Base-by-base conservation (phyloP, 2,797 vertebrate species). In the Hoplostethus mediterraneus region DNA sequence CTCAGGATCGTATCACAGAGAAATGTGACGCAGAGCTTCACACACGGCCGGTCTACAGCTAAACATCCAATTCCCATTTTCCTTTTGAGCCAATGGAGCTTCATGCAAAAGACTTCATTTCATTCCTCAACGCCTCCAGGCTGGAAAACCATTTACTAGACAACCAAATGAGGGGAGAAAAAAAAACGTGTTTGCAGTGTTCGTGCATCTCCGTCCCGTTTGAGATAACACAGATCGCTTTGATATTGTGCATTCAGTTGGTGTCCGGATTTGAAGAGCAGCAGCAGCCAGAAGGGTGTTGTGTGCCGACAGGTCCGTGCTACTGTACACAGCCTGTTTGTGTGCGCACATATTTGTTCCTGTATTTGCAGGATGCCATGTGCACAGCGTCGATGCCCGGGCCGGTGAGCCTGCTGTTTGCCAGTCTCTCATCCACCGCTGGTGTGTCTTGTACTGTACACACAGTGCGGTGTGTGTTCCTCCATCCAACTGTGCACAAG, bases 301-400 rank as follows among this genome's bases (percentile, higher is more conserved):
- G 75, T 86, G 79, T 79, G 49, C 63, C 12, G 47, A 62, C 65
- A 30, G 71, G 70, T 57, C 67, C 60, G 69, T 67, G 61, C 65
- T 54, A 64, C 36, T 75, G 68, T 68, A 58, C 57, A 9, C 71
- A 21, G 54, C 52, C 68, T 55, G 48, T 63, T 33, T 76, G 54
- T 60, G 58, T 47, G 64, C 17, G 54, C 49, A 48, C 55, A n/a
- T 44, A 36, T 21, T 17, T 11, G 12, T 30, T 62, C 64, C 71
- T 87, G 77, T 88, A 72, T 89, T 86, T 83, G 71, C 14, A 5
- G 73, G 80, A 79, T 86, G 79, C 36, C 33, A 45, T 47, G 59
- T 69, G 6, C 69, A 30, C 82, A 71, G 74, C 0, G 31, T 31
- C 42, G 63, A 79, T 85, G n/a, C 73, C 77, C 65, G 63, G 81